These are phyloP conservation scores for Rafetus swinhoei DNA, from an alignment of 2,113 vertebrate genomes.

Conservation along the genomic window DNA sequence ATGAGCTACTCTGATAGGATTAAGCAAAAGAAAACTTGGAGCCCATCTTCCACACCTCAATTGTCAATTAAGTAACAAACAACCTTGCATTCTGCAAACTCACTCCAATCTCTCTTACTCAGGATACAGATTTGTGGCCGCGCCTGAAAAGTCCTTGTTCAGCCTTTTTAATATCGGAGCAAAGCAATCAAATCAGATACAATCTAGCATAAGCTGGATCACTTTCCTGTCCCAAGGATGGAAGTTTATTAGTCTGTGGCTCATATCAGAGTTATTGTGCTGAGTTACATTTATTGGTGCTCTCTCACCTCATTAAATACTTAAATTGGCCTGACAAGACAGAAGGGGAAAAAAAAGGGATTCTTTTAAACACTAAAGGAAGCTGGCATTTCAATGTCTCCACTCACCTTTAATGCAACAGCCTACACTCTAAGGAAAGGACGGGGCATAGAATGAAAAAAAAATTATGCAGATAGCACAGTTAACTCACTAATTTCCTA, in stretches of 20 bases:
- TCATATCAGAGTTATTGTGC: slow-evolving; percentile 79
- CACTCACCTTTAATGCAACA: slow-evolving; percentile 67
- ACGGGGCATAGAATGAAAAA: rapidly evolving
- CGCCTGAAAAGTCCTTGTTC: slow-evolving; percentile 71
- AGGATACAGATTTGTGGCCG: slow-evolving; percentile 24
- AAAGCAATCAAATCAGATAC: slow-evolving; percentile 63
- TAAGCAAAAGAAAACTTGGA: neutral
- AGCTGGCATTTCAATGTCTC: slow-evolving; percentile 31
- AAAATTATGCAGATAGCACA: neutral
- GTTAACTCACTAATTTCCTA: neutral
- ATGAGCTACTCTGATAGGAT: neutral
- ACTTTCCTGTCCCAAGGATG: slow-evolving; percentile 62
- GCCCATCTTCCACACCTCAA: neutral
- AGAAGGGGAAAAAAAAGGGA: slow-evolving; percentile 75
- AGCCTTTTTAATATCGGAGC: slow-evolving; percentile 70
- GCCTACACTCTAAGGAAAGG: neutral
- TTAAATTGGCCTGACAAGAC: slow-evolving; percentile 84
- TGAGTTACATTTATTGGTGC: slow-evolving; percentile 81
- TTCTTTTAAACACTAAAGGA: slow-evolving; percentile 57
- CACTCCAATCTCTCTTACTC: neutral
- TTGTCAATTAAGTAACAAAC: slow-evolving; percentile 31
- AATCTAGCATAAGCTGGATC: slow-evolving; percentile 49
- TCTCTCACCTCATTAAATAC: slow-evolving; percentile 83
- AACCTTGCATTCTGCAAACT: slow-evolving; percentile 19
- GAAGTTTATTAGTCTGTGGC: slow-evolving; percentile 76